Percentiles rank a stretch among this genome's conserved stretches.
phyloP scores from a whole-genome alignment of 2,113 vertebrate species.

The Noturus placidus region DNA sequence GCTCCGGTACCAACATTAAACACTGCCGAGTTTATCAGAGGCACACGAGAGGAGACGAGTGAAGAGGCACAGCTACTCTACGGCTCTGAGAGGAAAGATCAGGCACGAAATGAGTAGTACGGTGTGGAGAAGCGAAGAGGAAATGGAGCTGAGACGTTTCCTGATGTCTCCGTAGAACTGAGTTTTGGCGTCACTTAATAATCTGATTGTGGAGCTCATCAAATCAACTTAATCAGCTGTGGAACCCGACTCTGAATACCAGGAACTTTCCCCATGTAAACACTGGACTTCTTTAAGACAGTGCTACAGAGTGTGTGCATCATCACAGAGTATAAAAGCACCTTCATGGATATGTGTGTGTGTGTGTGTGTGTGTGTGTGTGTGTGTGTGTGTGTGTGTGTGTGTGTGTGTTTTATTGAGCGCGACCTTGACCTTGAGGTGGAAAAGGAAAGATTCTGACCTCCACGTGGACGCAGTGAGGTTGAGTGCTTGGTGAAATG shows the following conservation, averaged over 20 bases:
- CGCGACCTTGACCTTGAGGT: not conserved
- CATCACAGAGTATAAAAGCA: not conserved
- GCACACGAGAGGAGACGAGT: not conserved
- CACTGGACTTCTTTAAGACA: no score
- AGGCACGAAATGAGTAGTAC: not conserved
- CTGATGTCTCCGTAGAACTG: not conserved
- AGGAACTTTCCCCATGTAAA: not conserved
- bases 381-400: not conserved
- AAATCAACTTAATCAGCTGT: not conserved
- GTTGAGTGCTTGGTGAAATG: not conserved
- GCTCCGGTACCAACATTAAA: conserved; percentile 54
- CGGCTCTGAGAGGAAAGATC: not conserved
- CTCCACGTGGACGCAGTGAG: not conserved
- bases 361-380: conserved; percentile 3
- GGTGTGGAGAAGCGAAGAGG: not conserved
- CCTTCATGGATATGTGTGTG: not conserved
- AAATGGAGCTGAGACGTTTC: not conserved
- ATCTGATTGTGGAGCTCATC: not conserved
- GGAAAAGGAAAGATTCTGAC: not conserved
- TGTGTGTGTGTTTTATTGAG: conserved; percentile 1
- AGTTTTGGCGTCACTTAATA: not conserved
- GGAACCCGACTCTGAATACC: not conserved
- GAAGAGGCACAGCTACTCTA: not conserved
- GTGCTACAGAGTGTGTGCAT: not conserved
- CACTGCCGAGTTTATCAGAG: conserved; percentile 53